Evolutionary conservation across 1,140 invertebrate species (phyloP).

Genomic region (Artemia franciscana): DNA sequence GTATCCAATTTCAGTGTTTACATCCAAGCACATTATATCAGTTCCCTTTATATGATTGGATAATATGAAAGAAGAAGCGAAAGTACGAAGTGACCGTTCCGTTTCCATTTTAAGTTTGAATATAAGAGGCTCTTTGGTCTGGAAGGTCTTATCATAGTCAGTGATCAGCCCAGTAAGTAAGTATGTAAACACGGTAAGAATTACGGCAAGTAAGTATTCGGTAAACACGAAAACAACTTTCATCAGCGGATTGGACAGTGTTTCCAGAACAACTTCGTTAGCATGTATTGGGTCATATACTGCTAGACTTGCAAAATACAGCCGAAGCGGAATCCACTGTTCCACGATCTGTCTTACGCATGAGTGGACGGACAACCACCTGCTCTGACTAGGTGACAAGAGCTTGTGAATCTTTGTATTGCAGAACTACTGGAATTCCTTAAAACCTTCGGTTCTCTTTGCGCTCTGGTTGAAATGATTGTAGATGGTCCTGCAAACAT

Average conservation of each 20-base stretch:
- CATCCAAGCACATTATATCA: too few species aligned
- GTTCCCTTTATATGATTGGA: too few species aligned
- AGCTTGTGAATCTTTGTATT: conserved; percentile 18
- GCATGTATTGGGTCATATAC: conserved; percentile 19
- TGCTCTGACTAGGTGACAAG: conserved; percentile 12
- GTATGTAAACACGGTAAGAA: too few species aligned
- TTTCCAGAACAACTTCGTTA: conserved; percentile 16
- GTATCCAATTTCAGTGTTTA: too few species aligned
- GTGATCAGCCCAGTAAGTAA: too few species aligned
- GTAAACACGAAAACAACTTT: too few species aligned
- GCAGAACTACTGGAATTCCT: conserved; percentile 19
- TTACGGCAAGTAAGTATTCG: too few species aligned
- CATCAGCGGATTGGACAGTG: conserved; percentile 17
- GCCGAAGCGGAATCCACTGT: conserved; percentile 16
- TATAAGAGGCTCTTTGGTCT: too few species aligned
- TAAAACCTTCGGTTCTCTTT: conserved; percentile 14
- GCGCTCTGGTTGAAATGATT: conserved; percentile 18
- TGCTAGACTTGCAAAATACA: conserved; percentile 16
- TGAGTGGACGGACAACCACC: conserved; percentile 19
- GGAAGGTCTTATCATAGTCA: too few species aligned
- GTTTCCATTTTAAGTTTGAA: too few species aligned
- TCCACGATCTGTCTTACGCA: conserved; percentile 19
- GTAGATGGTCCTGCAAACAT: conserved; percentile 15
- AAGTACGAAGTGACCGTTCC: too few species aligned
- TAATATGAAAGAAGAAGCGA: too few species aligned